Conservation (phyloP, 2,888 invertebrate species). For the Acrobasis consociella region DNA sequence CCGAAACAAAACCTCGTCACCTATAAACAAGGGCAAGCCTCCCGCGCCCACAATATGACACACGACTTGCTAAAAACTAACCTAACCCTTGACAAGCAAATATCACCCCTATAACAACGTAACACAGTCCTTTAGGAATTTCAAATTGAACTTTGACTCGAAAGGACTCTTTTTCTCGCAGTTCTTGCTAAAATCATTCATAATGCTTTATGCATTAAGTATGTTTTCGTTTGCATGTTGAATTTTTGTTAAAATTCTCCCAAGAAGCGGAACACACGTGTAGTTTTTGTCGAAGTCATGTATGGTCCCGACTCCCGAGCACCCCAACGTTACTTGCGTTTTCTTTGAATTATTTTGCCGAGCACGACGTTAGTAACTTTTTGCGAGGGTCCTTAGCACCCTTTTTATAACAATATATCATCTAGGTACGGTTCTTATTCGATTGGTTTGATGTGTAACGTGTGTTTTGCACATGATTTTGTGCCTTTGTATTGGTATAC, state of each 20-base stretch:
- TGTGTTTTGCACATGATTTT: neutral
- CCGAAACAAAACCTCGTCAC: slow-evolving; percentile 57
- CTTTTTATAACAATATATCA: slow-evolving; percentile 19
- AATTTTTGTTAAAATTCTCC: slow-evolving; percentile 49
- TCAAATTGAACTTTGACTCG: slow-evolving; percentile 63
- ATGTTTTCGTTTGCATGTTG: neutral
- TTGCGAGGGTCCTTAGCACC: slow-evolving; percentile 15
- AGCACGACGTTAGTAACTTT: slow-evolving; percentile 7
- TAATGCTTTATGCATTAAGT: neutral
- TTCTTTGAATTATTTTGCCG: slow-evolving; percentile 48
- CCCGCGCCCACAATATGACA: slow-evolving; percentile 56
- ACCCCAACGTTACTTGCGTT: slow-evolving; percentile 48
- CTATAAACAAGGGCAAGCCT: slow-evolving; percentile 51
- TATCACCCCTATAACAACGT: slow-evolving; percentile 23
- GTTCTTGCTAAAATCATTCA: neutral
- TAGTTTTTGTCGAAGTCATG: slow-evolving; percentile 55
- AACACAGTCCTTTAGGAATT: slow-evolving; percentile 33
- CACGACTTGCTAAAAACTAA: slow-evolving; percentile 54
- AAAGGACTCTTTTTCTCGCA: neutral
- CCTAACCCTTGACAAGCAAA: slow-evolving; percentile 38
- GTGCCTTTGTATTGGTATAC: neutral
- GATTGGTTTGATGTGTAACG: slow-evolving; percentile 39
- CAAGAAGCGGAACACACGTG: slow-evolving; percentile 52
- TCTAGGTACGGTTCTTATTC: slow-evolving; percentile 45
- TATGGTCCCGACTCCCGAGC: slow-evolving; percentile 45